Conservation (phyloP, 2,797 vertebrate genomes). For the Uromys caudimaculatus region DNA sequence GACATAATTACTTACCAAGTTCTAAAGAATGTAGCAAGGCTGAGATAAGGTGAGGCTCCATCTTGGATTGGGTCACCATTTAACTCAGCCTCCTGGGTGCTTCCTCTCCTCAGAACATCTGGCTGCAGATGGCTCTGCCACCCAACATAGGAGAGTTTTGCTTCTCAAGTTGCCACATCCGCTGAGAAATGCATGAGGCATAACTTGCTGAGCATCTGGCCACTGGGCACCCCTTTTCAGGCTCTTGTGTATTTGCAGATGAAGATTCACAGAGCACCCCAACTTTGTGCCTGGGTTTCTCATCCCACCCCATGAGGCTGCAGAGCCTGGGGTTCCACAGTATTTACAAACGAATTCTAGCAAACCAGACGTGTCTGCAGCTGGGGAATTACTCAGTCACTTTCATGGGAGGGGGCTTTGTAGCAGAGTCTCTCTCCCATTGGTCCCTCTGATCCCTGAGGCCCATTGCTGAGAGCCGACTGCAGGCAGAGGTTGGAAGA, state of each 20-base stretch:
- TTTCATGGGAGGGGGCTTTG: too few species aligned
- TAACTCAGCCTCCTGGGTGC: not conserved
- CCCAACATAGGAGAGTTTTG: rapidly evolving
- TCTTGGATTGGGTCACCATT: not conserved
- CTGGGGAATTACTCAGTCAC: not conserved
- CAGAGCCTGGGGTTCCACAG: not conserved
- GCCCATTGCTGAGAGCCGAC: not conserved
- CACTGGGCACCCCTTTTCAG: rapidly evolving
- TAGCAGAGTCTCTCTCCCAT: not conserved
- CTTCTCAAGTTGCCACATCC: not conserved
- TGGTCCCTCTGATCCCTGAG: not conserved
- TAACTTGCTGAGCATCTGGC: not conserved
- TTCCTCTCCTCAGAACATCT: not conserved
- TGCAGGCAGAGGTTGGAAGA: not conserved
- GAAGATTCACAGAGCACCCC: not conserved
- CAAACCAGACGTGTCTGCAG: not conserved
- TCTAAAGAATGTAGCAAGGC: not conserved
- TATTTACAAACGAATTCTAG: not conserved
- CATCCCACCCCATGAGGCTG: not conserved
- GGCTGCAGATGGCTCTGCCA: rapidly evolving
- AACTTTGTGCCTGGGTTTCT: not conserved
- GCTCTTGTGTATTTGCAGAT: not conserved
- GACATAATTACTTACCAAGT: not conserved
- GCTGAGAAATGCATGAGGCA: not conserved
- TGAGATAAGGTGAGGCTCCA: not conserved